Evolutionary conservation across 2,113 vertebrate species (phyloP).

Genomic region (Halcyon malimbica): DNA sequence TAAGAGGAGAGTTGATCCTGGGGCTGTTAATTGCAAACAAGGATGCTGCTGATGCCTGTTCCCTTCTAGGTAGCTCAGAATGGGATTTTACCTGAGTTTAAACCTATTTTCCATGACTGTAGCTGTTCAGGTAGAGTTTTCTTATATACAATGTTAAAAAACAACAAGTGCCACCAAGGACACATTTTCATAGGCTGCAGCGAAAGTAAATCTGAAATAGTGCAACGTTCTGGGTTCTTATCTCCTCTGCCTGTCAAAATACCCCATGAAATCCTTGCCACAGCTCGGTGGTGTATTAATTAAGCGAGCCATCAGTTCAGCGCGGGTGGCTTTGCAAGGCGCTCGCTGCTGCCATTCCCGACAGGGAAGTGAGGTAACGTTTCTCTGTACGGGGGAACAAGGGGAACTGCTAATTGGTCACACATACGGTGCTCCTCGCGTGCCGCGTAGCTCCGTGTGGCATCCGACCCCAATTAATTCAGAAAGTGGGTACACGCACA

Average conservation of each 20-base stretch:
- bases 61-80: background rate
- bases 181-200: constrained; percentile 26
- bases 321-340: background rate
- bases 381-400: background rate
- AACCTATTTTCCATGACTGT: accelerated
- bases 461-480: constrained; percentile 20
- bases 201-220: constrained; percentile 58
- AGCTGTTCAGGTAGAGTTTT: background rate
- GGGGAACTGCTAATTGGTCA: constrained; percentile 52
- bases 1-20: background rate
- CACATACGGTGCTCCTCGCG: background rate
- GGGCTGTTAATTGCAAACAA: background rate
- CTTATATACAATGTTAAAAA: constrained; percentile 6
- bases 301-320: constrained; percentile 43
- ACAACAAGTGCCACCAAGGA: background rate
- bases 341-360: constrained; percentile 3
- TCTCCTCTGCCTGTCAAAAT: constrained; percentile 63
- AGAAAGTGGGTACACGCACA: background rate
- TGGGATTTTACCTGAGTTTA: background rate
- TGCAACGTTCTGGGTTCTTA: background rate
- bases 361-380: background rate
- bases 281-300: constrained; percentile 51
- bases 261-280: constrained; percentile 23
- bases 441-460: background rate
- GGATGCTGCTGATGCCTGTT: background rate